Evolutionary conservation across 1,140 invertebrate species (phyloP).

Genomic region (Drosophila sucinea): DNA sequence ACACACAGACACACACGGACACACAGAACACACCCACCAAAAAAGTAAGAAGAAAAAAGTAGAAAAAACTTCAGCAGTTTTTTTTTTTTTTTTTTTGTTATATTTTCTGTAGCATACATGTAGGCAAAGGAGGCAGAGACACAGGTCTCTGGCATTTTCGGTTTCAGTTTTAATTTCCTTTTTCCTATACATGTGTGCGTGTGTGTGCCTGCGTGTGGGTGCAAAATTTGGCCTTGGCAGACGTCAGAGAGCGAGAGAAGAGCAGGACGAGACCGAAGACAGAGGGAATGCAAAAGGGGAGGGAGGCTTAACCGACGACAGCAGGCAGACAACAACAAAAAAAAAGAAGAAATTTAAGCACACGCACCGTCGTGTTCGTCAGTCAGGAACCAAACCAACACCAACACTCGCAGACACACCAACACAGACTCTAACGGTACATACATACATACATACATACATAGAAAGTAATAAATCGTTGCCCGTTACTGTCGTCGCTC

Average conservation of each 20-base stretch:
- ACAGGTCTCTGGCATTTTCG: constrained; percentile 70
- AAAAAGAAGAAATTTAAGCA: constrained; percentile 29
- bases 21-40: constrained; percentile 35
- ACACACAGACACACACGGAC: not conserved
- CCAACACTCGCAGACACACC: constrained; percentile 31
- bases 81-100: constrained; percentile 1
- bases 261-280: constrained; percentile 27
- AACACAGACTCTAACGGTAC: constrained; percentile 13
- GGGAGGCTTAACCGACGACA: constrained; percentile 36
- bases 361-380: constrained; percentile 36
- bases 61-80: constrained; percentile 28
- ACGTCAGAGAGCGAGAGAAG: constrained; percentile 24
- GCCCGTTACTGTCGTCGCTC: constrained; percentile 57
- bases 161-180: constrained; percentile 82
- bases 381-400: constrained; percentile 47
- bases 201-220: constrained; percentile 53
- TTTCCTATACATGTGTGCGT: constrained; percentile 74
- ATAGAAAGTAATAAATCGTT: constrained; percentile 64
- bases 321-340: constrained; percentile 65
- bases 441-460: constrained; percentile 32
- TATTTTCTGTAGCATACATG: constrained; percentile 70
- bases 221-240: constrained; percentile 77
- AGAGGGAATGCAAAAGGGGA: constrained; percentile 1
- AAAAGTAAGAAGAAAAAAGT: constrained; percentile 24
- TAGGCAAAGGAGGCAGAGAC: constrained; percentile 47